Evolutionary conservation across 2,888 invertebrate genomes (phyloP), one percentile per base, ranked within the genome.

Genomic region (Aricia artaxerxes): DNA sequence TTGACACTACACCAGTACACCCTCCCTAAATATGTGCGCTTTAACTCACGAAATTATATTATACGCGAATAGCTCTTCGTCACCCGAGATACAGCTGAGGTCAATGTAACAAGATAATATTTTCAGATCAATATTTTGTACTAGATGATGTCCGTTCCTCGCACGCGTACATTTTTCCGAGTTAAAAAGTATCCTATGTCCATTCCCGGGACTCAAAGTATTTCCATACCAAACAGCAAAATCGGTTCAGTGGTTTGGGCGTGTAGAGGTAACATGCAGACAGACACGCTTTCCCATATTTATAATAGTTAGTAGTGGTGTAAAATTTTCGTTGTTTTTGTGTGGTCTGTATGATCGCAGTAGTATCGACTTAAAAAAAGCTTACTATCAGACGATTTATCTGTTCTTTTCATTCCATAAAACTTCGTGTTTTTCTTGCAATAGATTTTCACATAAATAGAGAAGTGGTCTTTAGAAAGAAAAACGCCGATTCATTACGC

Each of bases 1-100:
- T 78, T 78, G 40, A 72, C 78, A 78, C 78, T 69, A 78, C 72
- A 69, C 40, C 78, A 78, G 72, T 69, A 78, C 72, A 69, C 40
- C 49, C 69, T 72, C 78, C 72, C 78, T 75, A 53, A 75, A 75
- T 75, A 75, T 75, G 75, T 53, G 49, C 24, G 75, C 49, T 75
- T 75, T 40, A 73, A 73, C 73, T 53, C 75, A 53, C 31, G 49
- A 35, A 53, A 75, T 75, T 75, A 75, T 53, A 75, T 75, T 53
- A 75, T 75, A 75, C n/a, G 31, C 73, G 73, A 73, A 73, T 38
- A 64, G 64, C 64, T 64, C 31, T 31, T 11, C 64, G 11, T 64
- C 64, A 31, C 31, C 2, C 64, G 11, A 64, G 31, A 64, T 11
- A 64, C 64, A 64, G 64, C 64, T 31, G 31, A 64, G 64, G 64